Base-by-base conservation (phyloP, 2,797 vertebrate genomes). In the Rhabdophis nuchalis region DNA sequence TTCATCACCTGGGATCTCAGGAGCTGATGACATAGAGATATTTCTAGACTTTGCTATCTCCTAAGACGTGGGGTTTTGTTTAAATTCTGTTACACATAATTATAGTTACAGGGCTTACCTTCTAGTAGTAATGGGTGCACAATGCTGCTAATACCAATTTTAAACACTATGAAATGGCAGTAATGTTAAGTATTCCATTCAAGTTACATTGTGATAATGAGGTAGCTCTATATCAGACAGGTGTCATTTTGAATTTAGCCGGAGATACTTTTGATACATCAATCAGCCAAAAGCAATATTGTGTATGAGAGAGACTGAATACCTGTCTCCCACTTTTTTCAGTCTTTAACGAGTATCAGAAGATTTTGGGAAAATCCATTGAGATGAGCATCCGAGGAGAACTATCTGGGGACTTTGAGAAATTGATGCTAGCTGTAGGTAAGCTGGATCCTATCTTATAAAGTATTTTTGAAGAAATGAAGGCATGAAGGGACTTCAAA, bases 321-420 rank as follows among this genome's bases (percentile, higher is more conserved):
- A 13, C n/a, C 20, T 58, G 12, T 87, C 5, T 82, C 60, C 50
- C 0, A 0, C 85, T 95, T 58, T 93, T 91, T 0, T 0, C 96
- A 99, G 99, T 99, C 89, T 99, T 99, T 92, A 98, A 99, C 5
- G 98, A 98, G 36, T 99, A 99, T 85, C 97, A 98, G 97, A 98
- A 98, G 97, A 98, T 98, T 92, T 97, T 98, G 0, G 99, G 98
- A 95, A 98, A 97, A 94, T 97, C 98, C 0, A 98, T 99, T 0
- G 99, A 99, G 95, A 98, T 98, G 94, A 99, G 99, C 96, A 98
- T 99, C 93, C 98, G 98, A 88, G 98, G 90, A 0, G 99, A 99
- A 96, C 98, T 99, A 87, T 99, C 99, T 0, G 99, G 99, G 53
- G 99, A 99, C 97, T 98, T 99, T 41, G 98, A 99, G 97, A 98